These are phyloP conservation scores for Leptogaster cylindrica DNA, from an alignment of 2,888 invertebrate species.

Conservation along the genomic window DNA sequence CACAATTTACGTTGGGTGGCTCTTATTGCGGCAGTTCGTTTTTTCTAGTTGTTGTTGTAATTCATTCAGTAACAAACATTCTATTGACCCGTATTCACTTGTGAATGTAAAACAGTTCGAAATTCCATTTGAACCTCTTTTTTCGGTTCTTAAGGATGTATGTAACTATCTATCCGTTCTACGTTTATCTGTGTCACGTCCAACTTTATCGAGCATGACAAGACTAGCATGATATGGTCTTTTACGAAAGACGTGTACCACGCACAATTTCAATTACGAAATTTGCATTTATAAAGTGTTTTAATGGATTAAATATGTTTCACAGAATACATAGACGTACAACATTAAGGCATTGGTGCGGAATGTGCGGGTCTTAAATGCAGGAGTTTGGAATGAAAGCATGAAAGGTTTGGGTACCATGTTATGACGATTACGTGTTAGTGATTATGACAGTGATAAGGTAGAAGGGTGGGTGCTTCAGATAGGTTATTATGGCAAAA, in stretches of 20 bases:
- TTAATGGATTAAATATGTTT: slow-evolving; percentile 42
- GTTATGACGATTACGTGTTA: slow-evolving; percentile 35
- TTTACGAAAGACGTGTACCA: slow-evolving; percentile 16
- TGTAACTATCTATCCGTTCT: no score
- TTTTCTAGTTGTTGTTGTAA: no score
- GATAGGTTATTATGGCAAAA: slow-evolving; percentile 28
- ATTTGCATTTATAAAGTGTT: slow-evolving; percentile 42
- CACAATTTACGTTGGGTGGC: no score
- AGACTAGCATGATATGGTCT: slow-evolving; percentile 8
- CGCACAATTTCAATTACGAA: slow-evolving; percentile 40
- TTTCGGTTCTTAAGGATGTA: no score
- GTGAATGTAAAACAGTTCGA: no score
- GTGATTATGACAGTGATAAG: slow-evolving; percentile 38
- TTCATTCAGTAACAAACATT: no score
- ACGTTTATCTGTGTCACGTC: slow-evolving; percentile 12
- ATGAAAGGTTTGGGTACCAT: slow-evolving; percentile 18
- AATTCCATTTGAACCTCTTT: no score
- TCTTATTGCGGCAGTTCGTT: no score
- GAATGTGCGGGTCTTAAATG: slow-evolving; percentile 1
- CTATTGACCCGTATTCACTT: no score
- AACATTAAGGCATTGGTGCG: background rate
- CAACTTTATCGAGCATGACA: slow-evolving; percentile 30
- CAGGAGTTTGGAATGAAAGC: slow-evolving; percentile 22
- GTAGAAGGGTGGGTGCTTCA: slow-evolving; percentile 12
- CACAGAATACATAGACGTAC: slow-evolving; percentile 30